A percentile compares a stretch with the other conserved stretches of the same genome.
Evolutionary conservation across 2,888 invertebrate genomes (phyloP).

Genomic region (Proisotoma minuta): DNA sequence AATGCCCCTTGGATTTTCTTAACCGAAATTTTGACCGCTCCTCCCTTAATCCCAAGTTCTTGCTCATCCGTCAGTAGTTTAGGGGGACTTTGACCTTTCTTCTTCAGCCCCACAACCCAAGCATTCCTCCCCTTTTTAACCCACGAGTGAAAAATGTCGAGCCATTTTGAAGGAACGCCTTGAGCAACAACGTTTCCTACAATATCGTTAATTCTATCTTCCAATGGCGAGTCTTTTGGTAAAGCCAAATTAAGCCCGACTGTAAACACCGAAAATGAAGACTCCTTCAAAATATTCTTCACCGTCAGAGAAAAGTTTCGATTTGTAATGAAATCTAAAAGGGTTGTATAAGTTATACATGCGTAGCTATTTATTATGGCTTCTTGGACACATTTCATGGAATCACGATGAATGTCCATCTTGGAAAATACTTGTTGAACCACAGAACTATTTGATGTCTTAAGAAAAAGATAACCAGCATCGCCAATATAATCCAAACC

Average conservation of each 20-base stretch:
- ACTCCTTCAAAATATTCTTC: slow-evolving; percentile 1
- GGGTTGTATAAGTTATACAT: slow-evolving; percentile 22
- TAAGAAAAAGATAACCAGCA: slow-evolving; percentile 19
- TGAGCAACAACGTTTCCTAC: slow-evolving; percentile 10
- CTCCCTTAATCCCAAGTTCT: not conserved
- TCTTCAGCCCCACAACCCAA: slow-evolving; percentile 10
- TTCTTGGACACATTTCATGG: slow-evolving; percentile 22
- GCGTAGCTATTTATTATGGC: slow-evolving; percentile 16
- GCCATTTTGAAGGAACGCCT: slow-evolving; percentile 17
- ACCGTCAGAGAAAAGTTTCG: not conserved
- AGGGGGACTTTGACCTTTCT: not conserved
- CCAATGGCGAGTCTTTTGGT: slow-evolving; percentile 9
- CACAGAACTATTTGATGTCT: slow-evolving; percentile 24
- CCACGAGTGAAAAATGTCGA: slow-evolving; percentile 5
- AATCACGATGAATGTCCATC: slow-evolving; percentile 26
- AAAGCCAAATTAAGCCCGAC: slow-evolving; percentile 19
- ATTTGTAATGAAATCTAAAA: not conserved
- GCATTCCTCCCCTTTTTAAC: slow-evolving; percentile 1
- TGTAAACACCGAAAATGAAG: slow-evolving; percentile 21
- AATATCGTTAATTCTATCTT: slow-evolving; percentile 10
- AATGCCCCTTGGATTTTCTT: not conserved
- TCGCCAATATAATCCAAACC: slow-evolving; percentile 24
- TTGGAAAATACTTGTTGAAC: slow-evolving; percentile 19
- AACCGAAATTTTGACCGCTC: not conserved
- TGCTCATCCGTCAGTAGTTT: not conserved